Percentiles rank a stretch among this genome's conserved stretches.
Conservation (phyloP, 2,797 vertebrate genomes). For the Lophius americanus region DNA sequence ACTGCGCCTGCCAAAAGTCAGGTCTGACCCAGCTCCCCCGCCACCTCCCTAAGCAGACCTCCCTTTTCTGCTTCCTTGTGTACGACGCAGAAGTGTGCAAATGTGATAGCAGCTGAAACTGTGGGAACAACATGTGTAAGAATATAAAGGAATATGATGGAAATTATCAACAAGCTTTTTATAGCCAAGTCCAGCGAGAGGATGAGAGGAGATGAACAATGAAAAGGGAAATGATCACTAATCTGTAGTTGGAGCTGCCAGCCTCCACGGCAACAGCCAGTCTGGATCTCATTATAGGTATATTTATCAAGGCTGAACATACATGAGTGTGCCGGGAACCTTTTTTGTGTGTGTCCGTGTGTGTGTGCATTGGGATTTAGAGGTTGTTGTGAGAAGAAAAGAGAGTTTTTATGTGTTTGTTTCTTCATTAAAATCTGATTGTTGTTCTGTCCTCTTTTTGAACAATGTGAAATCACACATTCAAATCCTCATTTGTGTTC, state of each 20-base stretch:
- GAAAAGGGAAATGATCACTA: constrained; percentile 64
- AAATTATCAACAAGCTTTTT: constrained; percentile 42
- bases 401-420: constrained; percentile 10
- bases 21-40: constrained; percentile 32
- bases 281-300: constrained; percentile 67
- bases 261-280: constrained; percentile 40
- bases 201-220: constrained; percentile 64
- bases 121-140: constrained; percentile 8
- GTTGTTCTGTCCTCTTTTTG: background rate
- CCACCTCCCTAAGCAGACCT: constrained; percentile 29
- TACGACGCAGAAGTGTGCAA: constrained; percentile 41
- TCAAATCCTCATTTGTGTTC: background rate
- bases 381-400: constrained; percentile 1
- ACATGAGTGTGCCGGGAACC: constrained; percentile 16
- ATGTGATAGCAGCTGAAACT: constrained; percentile 36
- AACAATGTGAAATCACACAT: background rate
- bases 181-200: constrained; percentile 29
- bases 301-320: constrained; percentile 29
- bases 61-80: constrained; percentile 38
- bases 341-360: constrained; percentile 18
- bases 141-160: constrained; percentile 10
- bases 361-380: background rate
- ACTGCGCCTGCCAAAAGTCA: constrained; percentile 23
- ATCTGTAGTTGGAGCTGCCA: constrained; percentile 52
- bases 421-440: constrained; percentile 15